phyloP scores from a whole-genome alignment of 2,113 vertebrate species.

The Micromys minutus region DNA sequence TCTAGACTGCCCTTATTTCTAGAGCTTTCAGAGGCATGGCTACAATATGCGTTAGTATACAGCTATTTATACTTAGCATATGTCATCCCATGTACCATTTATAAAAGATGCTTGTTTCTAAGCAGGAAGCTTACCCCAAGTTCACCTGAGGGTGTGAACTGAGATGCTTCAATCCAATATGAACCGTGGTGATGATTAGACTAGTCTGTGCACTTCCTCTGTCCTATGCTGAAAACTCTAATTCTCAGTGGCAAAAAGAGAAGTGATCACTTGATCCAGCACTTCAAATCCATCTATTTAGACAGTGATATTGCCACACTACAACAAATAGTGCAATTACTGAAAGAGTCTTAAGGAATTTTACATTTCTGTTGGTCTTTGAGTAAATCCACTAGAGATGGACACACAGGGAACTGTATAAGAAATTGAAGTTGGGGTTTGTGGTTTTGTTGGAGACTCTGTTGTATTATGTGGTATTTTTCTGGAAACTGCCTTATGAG shows the following conservation, averaged over 20 bases:
- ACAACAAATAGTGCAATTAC: background rate
- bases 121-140: background rate
- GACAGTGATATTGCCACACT: background rate
- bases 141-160: background rate
- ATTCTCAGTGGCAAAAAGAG: background rate
- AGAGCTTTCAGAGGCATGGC: background rate
- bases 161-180: background rate
- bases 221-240: background rate
- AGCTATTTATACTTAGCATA: background rate
- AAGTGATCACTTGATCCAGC: background rate
- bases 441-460: too few species aligned
- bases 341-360: background rate
- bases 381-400: background rate
- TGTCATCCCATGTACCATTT: too few species aligned
- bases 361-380: background rate
- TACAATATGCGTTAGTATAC: background rate
- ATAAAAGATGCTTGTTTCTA: background rate
- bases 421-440: background rate
- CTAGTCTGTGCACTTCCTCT: slow-evolving; percentile 14
- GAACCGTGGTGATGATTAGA: background rate
- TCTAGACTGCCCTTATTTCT: background rate
- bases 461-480: too few species aligned
- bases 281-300: background rate
- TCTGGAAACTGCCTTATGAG: too few species aligned
- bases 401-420: background rate